Base-by-base conservation (phyloP, 2,113 vertebrate species). In the Atherinomorus stipes region DNA sequence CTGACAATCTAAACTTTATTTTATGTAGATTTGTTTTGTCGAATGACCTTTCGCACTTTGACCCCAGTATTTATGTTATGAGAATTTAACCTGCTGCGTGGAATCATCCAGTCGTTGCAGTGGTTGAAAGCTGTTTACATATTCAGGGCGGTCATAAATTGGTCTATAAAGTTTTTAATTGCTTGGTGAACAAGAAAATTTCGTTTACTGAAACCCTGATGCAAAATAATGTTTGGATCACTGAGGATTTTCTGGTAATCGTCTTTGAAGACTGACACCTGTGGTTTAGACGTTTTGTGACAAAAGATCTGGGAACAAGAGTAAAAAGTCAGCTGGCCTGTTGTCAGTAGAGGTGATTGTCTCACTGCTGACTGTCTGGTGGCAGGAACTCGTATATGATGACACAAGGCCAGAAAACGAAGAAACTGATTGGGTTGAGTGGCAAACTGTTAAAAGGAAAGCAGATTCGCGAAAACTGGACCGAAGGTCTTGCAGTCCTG, bases 221-320 rank as follows among this genome's bases (percentile, higher is more conserved):
- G 16, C 11, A 56, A 52, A 76, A 15, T 42, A 44, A 34, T 8
- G 44, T 42, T 21, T 45, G 51, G 10, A 60, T 58, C 11, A 52
- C 4, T 28, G 22, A 37, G 49, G 28, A 52, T 42, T 53, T 26
- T 60, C 23, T 4, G 40, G 7, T 44, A 21, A 42, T 28, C 63
- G 42, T 69, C 23, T 87, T 88, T 88, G 84, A 90, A 90, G 78
- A 89, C 87, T 85, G 89, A 90, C 80, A 92, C 74, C 71, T 37
- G 4, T 60, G 25, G 65, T 23, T 22, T 28, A 51, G 22, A 63
- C 5, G 38, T 18, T 21, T 1, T 26, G 16, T 51, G 42, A 3
- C 71, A 49, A 58, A 78, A 54, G 26, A 59, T 34, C 37, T 31
- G 23, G 64, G 64, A 72, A 52, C 59, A 60, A 56, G 23, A 26